phyloP scores from a whole-genome alignment of 2,113 vertebrate species.

The Macquaria australasica region DNA sequence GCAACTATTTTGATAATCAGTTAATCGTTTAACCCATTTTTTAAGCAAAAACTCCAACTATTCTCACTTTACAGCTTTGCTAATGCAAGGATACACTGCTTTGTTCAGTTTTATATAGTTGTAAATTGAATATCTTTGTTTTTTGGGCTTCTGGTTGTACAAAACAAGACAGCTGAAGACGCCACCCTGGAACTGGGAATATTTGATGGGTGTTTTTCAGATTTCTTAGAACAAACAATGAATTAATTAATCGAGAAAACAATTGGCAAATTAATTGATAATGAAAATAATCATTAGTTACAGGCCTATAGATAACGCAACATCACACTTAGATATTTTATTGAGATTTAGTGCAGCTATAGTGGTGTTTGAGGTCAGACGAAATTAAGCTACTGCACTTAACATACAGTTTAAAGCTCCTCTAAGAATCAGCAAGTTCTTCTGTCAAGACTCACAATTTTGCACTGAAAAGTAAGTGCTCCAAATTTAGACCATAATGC shows the following conservation, averaged over 20 bases:
- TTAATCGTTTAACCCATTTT: background rate
- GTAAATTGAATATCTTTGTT: background rate
- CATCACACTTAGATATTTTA: background rate
- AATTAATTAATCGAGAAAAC: too few relatives aligned
- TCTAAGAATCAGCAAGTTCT: background rate
- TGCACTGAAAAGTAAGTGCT: background rate
- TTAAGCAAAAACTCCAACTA: background rate
- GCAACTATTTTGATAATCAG: background rate
- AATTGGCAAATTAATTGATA: background rate
- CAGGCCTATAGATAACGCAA: background rate
- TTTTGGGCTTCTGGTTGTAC: background rate
- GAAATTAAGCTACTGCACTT: background rate
- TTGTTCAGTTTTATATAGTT: background rate
- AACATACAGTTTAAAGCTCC: background rate
- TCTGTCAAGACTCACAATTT: background rate
- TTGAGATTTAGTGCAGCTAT: background rate
- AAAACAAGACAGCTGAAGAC: background rate
- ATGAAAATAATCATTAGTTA: background rate
- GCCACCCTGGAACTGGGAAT: too few relatives aligned
- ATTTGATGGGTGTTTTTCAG: background rate
- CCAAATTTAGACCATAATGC: background rate
- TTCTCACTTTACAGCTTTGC: background rate
- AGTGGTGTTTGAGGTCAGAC: background rate
- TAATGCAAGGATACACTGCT: background rate
- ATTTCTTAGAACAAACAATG: background rate